Evolutionary conservation across 2,797 vertebrate species (phyloP), one percentile per base, ranked within the genome.

Genomic region (Adelosebastes latens): DNA sequence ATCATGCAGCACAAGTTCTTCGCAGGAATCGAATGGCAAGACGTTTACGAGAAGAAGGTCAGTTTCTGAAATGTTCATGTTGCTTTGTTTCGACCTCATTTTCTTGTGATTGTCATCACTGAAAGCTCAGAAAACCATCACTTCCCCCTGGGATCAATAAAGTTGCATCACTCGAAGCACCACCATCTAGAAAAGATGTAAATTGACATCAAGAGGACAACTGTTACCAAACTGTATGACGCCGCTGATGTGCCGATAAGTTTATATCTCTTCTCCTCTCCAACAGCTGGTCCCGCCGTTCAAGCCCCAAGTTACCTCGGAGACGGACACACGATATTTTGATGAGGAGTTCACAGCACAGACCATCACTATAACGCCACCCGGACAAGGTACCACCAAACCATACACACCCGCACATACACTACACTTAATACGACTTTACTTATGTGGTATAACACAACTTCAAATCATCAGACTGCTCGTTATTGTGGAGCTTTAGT

Each of bases 1-100:
- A 98, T 99, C 88, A 99, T 99, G 98, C 97, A 97, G 93, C 98
- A 99, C 94, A 97, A 97, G 87, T 99, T 99, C 94, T 99, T 99
- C 25, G 94, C 97, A 81, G 96, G 96, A 89, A 97, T 99, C 36
- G 96, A 96, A 93, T 99, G 98, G 98, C 96, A 98, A 93, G 97
- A 99, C 8, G 98, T 99, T 79, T 99, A 99, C 0, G 97, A 99
- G 91, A 99, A 98, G 93, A 99, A 98, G 97, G 98, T 99, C 83
- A n/a, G 88, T 93, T 32, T 46, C 59, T 83, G 6, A 73, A 80
- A 46, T 60, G 31, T 64, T 75, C 12, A 20, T 24, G 18, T 8
- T 18, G n/a, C 16, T 29, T 8, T 29, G 11, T 62, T 29, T 61
- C 9, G 9, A 6, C 29, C 11, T 65, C 18, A 12, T 39, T 67